Evolutionary conservation across 2,113 vertebrate species (phyloP), one percentile per base, ranked within the genome.

Genomic region (Muscicapa adusta): DNA sequence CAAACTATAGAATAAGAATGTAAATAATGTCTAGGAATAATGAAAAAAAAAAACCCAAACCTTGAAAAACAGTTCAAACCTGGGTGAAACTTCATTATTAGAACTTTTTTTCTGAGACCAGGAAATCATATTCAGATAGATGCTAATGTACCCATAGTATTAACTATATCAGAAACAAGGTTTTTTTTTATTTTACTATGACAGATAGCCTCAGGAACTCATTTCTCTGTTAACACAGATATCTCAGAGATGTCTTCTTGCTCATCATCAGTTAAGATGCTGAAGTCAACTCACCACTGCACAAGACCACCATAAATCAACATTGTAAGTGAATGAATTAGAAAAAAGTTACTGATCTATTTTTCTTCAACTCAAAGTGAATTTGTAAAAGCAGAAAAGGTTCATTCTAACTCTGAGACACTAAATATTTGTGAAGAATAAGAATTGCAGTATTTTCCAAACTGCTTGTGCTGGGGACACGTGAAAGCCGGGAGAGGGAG

Each of bases 81-180:
- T 71, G 18, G 7, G 17, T 42, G 43, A 85, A 90, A 36, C 20
- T 68, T n/a, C n/a, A 25, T 56, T 29, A 42, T 17, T 8, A 50
- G 34, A 24, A 36, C 40, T 7, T 50, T 36, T 50, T 45, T 43
- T 34, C 78, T 82, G 3, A 33, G 20, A 34, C 6, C 0, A 0
- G 12, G 24, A 15, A 71, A 5, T 53, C 15, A 7, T n/a, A 61
- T 61, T 79, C 40, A 51, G 8, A 24, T 33, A 60, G 63, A 31
- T 70, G 29, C 8, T 70, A 15, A 22, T 36, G 33, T 58, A 28
- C 28, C 51, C 7, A 14, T 63, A 77, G 20, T 12, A 43, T 60
- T 67, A 72, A 67, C 24, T 38, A 3, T 5, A 47, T 29, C 26
- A 48, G 18, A 74, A 74, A 14, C 5, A 57, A 73, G 11, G 6